These are phyloP conservation scores for Hycleus phaleratus DNA, from an alignment of 1,140 invertebrate genomes.

Conservation along the genomic window DNA sequence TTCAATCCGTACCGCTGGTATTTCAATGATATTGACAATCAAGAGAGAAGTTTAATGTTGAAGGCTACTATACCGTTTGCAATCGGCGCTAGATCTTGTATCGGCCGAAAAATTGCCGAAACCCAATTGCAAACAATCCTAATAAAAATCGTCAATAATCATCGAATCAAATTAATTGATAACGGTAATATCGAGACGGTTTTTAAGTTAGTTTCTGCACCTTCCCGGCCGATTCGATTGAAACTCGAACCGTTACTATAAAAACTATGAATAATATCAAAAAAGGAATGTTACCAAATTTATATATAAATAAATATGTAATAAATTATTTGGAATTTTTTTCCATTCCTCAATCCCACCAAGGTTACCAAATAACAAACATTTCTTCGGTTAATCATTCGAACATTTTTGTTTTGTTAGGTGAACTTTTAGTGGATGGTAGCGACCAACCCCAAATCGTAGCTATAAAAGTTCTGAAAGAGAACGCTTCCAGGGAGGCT, in stretches of 20 bases:
- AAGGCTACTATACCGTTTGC: conserved; percentile 77
- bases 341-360: too few species aligned
- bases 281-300: not conserved
- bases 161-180: conserved; percentile 46
- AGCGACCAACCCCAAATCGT: conserved; percentile 50
- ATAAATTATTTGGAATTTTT: too few species aligned
- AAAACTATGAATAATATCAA: not conserved
- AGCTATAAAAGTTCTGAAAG: conserved; percentile 81
- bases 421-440: conserved; percentile 47
- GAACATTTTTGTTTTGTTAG: conserved; percentile 34
- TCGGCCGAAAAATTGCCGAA: conserved; percentile 73
- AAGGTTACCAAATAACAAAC: too few species aligned
- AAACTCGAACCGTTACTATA: conserved; percentile 10
- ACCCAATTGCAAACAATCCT: conserved; percentile 61
- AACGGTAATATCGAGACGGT: conserved; percentile 44
- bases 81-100: conserved; percentile 70
- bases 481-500: conserved; percentile 68
- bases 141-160: conserved; percentile 46
- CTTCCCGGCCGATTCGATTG: conserved; percentile 45
- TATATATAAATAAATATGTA: not conserved
- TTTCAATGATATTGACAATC: conserved; percentile 43
- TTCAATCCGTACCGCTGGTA: conserved; percentile 76
- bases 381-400: too few species aligned
- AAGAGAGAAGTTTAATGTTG: conserved; percentile 45
- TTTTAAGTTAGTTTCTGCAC: conserved; percentile 51